Evolutionary conservation across 92 coral and sea anemone genomes (phyloP).

Genomic region (Umimayanthus chanpuru): DNA sequence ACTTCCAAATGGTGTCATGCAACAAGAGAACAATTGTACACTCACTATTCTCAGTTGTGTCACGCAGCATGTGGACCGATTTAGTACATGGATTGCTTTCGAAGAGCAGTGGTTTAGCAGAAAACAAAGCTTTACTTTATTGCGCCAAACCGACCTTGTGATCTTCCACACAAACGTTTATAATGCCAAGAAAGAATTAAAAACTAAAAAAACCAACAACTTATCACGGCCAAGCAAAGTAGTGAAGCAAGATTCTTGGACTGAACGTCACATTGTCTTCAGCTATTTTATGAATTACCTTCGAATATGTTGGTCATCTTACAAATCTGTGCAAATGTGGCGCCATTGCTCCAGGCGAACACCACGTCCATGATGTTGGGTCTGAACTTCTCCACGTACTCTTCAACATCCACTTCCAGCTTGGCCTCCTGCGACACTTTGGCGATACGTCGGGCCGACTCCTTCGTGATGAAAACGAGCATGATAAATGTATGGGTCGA

Average conservation of each 20-base stretch:
- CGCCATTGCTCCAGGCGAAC: constrained; percentile 97
- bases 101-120: too few relatives aligned
- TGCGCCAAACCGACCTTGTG: too few relatives aligned
- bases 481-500: too few relatives aligned
- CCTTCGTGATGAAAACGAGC: constrained; percentile 51
- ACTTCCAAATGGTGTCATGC: background rate
- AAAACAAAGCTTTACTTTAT: too few relatives aligned
- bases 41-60: background rate
- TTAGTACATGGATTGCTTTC: too few relatives aligned
- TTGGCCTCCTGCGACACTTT: constrained; percentile 99
- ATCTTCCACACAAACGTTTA: too few relatives aligned
- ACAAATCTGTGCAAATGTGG: constrained; percentile 94
- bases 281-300: constrained; percentile 55
- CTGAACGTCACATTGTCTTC: too few relatives aligned
- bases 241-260: too few relatives aligned
- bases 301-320: constrained; percentile 99
- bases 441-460: constrained; percentile 98
- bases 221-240: too few relatives aligned
- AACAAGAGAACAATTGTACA: background rate
- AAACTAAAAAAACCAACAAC: too few relatives aligned
- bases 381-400: constrained; percentile 87
- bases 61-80: too few relatives aligned
- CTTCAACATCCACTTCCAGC: constrained; percentile 89
- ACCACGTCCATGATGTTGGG: constrained; percentile 99
- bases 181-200: too few relatives aligned